These are phyloP conservation scores for Conchocele bisecta DNA, from an alignment of 2,888 invertebrate genomes.

Conservation along the genomic window DNA sequence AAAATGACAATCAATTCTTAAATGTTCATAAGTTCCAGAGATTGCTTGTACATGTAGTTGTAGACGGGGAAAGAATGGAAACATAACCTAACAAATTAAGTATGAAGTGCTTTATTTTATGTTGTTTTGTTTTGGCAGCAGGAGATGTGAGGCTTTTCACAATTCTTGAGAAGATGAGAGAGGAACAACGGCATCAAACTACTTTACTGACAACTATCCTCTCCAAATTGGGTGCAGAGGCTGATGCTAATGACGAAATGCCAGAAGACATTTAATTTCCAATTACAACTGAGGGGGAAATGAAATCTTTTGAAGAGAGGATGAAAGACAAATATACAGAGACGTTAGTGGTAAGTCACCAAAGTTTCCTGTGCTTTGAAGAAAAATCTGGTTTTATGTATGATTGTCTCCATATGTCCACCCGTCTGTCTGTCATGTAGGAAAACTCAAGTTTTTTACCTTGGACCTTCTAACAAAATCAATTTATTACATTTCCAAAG, in stretches of 20 bases:
- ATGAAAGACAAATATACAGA: neutral
- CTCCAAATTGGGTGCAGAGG: neutral
- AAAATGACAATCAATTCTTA: no score
- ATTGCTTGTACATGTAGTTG: no score
- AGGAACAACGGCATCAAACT: neutral
- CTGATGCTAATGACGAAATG: neutral
- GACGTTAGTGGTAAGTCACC: conserved; percentile 8
- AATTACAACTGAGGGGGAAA: neutral
- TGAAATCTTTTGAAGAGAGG: conserved; percentile 10
- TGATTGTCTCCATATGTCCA: neutral
- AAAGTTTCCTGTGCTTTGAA: neutral
- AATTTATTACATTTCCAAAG: no score
- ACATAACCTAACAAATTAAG: no score
- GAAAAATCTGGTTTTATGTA: neutral
- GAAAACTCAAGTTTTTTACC: no score
- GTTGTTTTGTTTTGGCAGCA: neutral
- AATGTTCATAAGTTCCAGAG: no score
- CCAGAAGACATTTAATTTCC: neutral
- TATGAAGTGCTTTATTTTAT: no score
- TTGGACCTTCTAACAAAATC: no score
- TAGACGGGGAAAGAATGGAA: no score
- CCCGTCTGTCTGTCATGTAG: no score
- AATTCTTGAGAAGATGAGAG: neutral
- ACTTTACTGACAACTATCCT: neutral
- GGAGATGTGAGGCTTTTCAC: neutral